A percentile compares a stretch with the other conserved stretches of the same genome.
Evolutionary conservation across 2,113 vertebrate species (phyloP).

Genomic region (Semnopithecus entellus): DNA sequence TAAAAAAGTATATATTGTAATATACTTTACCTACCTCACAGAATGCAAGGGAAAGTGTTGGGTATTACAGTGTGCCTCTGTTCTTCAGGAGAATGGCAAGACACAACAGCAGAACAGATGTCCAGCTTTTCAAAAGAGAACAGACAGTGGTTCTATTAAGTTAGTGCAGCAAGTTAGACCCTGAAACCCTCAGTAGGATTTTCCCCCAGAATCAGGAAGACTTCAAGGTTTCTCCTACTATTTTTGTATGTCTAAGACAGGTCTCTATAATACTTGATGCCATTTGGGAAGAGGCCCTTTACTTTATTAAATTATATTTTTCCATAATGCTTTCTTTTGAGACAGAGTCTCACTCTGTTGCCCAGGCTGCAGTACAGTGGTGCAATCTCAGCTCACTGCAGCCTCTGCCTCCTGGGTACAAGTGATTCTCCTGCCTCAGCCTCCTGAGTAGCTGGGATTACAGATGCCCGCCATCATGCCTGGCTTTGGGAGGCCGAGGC

Average conservation of each 20-base stretch:
- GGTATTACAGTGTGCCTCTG: background rate
- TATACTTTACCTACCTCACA: constrained; percentile 20
- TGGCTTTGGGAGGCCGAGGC: too few species aligned
- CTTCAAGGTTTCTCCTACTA: background rate
- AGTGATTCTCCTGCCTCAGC: too few species aligned
- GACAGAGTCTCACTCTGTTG: too few species aligned
- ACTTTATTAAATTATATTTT: background rate
- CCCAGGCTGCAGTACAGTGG: too few species aligned
- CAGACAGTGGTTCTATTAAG: background rate
- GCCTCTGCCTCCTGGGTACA: too few species aligned
- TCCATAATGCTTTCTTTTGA: background rate
- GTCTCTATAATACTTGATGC: background rate
- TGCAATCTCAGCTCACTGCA: too few species aligned
- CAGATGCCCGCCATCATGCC: too few species aligned
- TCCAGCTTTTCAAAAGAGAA: constrained; percentile 57
- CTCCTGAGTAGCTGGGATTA: too few species aligned
- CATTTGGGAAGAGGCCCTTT: background rate
- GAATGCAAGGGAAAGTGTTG: background rate
- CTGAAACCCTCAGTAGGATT: background rate
- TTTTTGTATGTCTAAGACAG: background rate
- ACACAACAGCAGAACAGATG: constrained; percentile 20
- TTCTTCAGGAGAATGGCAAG: constrained; percentile 41
- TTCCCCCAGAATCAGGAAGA: background rate
- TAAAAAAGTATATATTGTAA: background rate
- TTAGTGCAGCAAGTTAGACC: background rate